Base-by-base conservation (phyloP, 1,140 invertebrate genomes). In the Drosophila neocordata region DNA sequence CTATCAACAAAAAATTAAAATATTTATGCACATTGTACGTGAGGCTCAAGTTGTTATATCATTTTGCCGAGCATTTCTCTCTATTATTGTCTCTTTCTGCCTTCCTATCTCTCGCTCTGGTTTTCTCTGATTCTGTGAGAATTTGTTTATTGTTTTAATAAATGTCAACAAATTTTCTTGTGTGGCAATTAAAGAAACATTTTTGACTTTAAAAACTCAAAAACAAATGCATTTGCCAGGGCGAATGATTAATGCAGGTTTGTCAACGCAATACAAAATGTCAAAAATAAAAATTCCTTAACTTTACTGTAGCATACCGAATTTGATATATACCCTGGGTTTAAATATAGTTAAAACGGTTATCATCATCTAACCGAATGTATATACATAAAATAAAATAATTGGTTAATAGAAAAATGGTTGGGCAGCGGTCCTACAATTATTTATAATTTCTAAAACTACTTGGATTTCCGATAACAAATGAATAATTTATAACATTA, bases 101-200 rank as follows among this genome's bases (percentile, higher is more conserved):
- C n/a, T 4, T 24, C 24, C 4, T 24, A 1, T 65, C 44, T 73
- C 41, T 59, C 6, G 9, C 35, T 24, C n/a, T 31, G 2, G 13
- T 27, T 44, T 2, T 27, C 0, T 15, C 4, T 15, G 4, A 24
- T 35, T 18, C 38, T 44, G 63, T 62, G 70, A 41, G 38, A 67
- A 87, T 82, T 87, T 82, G 82, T 87, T 87, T 87, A 88, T 87
- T 87, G 78, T 87, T 88, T 87, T 79, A 87, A 82, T 87, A 88
- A 87, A 87, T 75, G 83, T 88, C 83, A 87, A 78, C 67, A 73
- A 66, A 63, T 69, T 65, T 69, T 31, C 75, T 77, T 68, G 8
- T 12, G 41, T 65, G 58, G 67, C 83, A 82, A 88, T 87, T 88
- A 82, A 87, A 73, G 83, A 67, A 69, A 59, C 60, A 64, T 76